These are phyloP conservation scores for Vesta saturnalis DNA, from an alignment of 2,888 invertebrate genomes.

Conservation along the genomic window DNA sequence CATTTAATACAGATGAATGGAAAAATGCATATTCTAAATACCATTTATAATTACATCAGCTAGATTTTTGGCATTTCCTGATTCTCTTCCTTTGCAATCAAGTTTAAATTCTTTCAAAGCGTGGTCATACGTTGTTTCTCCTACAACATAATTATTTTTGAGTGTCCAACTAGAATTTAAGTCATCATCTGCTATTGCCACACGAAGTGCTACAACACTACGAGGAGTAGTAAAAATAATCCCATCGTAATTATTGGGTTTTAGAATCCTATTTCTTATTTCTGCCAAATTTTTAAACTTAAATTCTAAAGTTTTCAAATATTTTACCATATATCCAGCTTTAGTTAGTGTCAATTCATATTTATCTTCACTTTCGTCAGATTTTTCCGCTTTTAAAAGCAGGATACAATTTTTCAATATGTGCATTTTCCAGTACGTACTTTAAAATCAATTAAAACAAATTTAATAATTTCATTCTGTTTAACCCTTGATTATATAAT, in stretches of 20 bases:
- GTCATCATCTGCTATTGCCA: constrained; percentile 55
- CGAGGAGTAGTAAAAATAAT: constrained; percentile 68
- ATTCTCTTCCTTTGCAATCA: constrained; percentile 64
- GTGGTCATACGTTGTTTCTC: constrained; percentile 65
- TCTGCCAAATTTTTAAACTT: constrained; percentile 63
- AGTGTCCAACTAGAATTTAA: constrained; percentile 57
- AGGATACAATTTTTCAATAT: constrained; percentile 52
- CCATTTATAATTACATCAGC: constrained; percentile 64
- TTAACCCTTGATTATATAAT: too few species aligned
- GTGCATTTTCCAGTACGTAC: too few species aligned
- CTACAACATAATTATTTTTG: constrained; percentile 65
- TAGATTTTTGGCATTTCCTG: constrained; percentile 66
- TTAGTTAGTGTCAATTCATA: constrained; percentile 61
- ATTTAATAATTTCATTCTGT: too few species aligned
- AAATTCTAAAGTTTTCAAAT: constrained; percentile 66
- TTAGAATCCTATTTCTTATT: constrained; percentile 60
- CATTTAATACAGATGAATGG: constrained; percentile 17
- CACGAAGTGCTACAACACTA: constrained; percentile 64
- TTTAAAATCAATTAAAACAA: too few species aligned
- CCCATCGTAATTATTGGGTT: constrained; percentile 62
- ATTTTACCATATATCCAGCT: constrained; percentile 62
- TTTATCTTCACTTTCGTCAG: constrained; percentile 57
- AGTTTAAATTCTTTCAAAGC: constrained; percentile 62
- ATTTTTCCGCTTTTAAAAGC: constrained; percentile 55
- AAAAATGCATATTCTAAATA: constrained; percentile 36